Base-by-base conservation (phyloP, 2,797 vertebrate species). In the Urophycis tenuis region DNA sequence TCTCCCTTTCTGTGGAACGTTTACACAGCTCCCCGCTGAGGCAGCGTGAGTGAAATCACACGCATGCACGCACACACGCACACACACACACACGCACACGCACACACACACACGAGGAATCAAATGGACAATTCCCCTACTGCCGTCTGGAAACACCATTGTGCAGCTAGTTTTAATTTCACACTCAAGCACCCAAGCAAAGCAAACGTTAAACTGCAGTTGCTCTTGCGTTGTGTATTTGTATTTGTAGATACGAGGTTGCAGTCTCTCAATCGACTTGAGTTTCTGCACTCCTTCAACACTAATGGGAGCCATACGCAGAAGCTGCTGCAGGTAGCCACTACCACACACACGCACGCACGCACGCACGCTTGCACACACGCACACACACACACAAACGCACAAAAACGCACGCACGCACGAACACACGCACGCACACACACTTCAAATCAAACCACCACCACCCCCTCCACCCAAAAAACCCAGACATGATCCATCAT, bases 351-450 rank as follows among this genome's bases (percentile, higher is more conserved):
- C 49, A 53, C 49, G 22, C 49, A 53, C 49, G 22, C 49, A 53
- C 49, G 22, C 49, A 53, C 49, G 22, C 49, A 53, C 49, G 22
- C 49, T 22, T 19, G 22, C 49, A 53, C 49, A 53, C 49, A 53
- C 49, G 22, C 49, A 53, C 49, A 53, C 49, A 53, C 49, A 53
- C 49, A 53, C 49, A 53, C 49, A 53, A 17, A 53, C 49, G 22
- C 49, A 53, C 49, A 53, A 17, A 53, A 17, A 53, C 49, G 22
- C 49, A 53, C 49, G 22, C 49, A 53, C 49, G 22, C 49, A 53
- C 49, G 22, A 17, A 53, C 49, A n/a, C 49, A 53, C 49, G n/a
- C 49, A 53, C 49, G n/a, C 81, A 83, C 30, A 45, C 41, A 45
- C 41, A 45, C 41, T 3, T 15, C 3, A 2, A 45, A 45, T 45